Conservation (phyloP, 2,797 vertebrate genomes). For the Pseudomugil tenellus region DNA sequence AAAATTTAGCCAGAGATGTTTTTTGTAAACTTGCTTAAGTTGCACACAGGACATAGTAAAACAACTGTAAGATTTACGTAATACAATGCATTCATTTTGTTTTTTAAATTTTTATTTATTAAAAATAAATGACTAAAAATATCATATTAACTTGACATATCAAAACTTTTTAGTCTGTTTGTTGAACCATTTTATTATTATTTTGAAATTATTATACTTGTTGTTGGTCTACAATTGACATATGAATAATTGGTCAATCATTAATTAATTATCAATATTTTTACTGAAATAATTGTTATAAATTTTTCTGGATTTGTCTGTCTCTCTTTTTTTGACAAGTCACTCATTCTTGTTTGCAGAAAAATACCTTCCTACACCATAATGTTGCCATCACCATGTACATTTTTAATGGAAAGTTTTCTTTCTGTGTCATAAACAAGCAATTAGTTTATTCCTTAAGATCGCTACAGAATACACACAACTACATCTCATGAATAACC, state of each 20-base stretch:
- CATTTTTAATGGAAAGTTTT: neutral
- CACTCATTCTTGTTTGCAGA: neutral
- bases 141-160: too few relatives aligned
- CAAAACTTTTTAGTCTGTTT: neutral
- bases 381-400: neutral
- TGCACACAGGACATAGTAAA: neutral
- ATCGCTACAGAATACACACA: too few relatives aligned
- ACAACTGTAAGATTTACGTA: too few relatives aligned
- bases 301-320: neutral
- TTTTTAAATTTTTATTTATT: neutral
- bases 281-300: neutral
- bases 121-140: neutral
- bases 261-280: too few relatives aligned
- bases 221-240: neutral
- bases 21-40: neutral
- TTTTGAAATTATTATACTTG: neutral
- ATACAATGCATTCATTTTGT: neutral
- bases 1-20: neutral
- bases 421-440: too few relatives aligned
- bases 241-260: too few relatives aligned
- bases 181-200: neutral
- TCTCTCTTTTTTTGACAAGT: neutral
- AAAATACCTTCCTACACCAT: neutral
- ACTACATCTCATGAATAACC: too few relatives aligned
- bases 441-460: too few relatives aligned